Conservation (phyloP, 2,797 vertebrate genomes). For the Chaetodon trifasciatus region DNA sequence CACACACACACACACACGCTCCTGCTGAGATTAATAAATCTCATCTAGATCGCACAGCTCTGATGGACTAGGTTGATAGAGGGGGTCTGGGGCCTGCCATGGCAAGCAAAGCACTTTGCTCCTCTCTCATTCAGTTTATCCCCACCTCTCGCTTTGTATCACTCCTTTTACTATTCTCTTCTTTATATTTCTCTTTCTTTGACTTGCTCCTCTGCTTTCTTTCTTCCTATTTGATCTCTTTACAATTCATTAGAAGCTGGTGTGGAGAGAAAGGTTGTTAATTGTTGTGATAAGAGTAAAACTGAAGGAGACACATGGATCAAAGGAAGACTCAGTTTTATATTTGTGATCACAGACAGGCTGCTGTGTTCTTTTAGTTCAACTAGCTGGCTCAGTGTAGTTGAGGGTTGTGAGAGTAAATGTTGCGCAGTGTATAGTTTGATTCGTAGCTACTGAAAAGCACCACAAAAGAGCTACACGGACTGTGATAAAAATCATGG, state of each 20-base stretch:
- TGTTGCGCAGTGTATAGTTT: not conserved
- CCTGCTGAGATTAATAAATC: conserved; percentile 70
- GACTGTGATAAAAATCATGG: not conserved
- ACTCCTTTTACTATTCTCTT: conserved; percentile 20
- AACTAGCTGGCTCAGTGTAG: conserved; percentile 24
- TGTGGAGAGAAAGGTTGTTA: conserved; percentile 50
- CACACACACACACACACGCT: conserved; percentile 4
- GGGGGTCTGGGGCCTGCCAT: conserved; percentile 55
- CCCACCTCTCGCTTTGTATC: conserved; percentile 40
- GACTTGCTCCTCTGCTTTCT: conserved; percentile 13
- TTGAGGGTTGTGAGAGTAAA: conserved; percentile 7
- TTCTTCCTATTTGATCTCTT: conserved; percentile 59
- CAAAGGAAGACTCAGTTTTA: conserved; percentile 55
- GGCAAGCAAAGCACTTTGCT: conserved; percentile 40
- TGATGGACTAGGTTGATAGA: conserved; percentile 68
- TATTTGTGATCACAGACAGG: conserved; percentile 56
- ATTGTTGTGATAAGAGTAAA: conserved; percentile 65
- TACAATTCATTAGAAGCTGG: conserved; percentile 52
- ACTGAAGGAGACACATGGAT: conserved; percentile 51
- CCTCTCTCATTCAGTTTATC: conserved; percentile 41
- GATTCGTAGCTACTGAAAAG: conserved; percentile 27
- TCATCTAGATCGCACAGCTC: conserved; percentile 62
- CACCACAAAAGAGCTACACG: conserved; percentile 13
- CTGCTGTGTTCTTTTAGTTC: conserved; percentile 53
- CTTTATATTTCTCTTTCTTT: conserved; percentile 7